Base-by-base conservation (phyloP, 2,888 invertebrate species). In the Volucella inflata region DNA sequence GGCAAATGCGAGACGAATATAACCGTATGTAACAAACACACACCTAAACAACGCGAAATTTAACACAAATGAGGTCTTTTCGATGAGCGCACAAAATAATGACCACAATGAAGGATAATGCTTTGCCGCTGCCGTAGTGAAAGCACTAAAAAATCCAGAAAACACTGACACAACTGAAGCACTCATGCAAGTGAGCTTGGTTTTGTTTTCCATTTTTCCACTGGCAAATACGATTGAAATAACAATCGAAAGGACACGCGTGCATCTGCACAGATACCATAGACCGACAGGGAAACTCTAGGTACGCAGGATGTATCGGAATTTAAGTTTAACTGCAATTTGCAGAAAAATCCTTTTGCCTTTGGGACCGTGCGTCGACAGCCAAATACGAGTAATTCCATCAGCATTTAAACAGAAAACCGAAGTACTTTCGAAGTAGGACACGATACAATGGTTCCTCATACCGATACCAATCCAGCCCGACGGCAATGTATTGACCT, bases 321-420 rank as follows among this genome's bases (percentile, higher is more conserved):
- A 68, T 74, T 72, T 38, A 60, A 70, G 64, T 70, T 71, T 80
- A 80, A 85, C 80, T 71, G 67, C 62, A 68, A 85, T 55, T 79
- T 70, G 75, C 65, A 67, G 74, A 60, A 67, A 71, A 72, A 80
- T 72, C 60, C 71, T 53, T 44, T 21, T 17, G 50, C 51, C 16
- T 8, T 44, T 40, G 16, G n/a, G 12, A 10, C 4, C 16, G 44
- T 17, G 14, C 16, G 14, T 9, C 12, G 1, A 21, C 42, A 36
- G 36, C 11, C 42, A 36, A 44, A 60, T 30, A n/a, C n/a, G n/a
- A n/a, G n/a, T n/a, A 16, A 55, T 84, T 70, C 42, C 70, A 71
- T 74, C 65, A 75, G 74, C 71, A 75, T 79, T 76, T 79, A 68
- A 57, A 80, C 71, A 48, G 50, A 71, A 80, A 85, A 72, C 84